These are phyloP conservation scores for Aspidiotus rigidus DNA, from an alignment of 2,888 invertebrate species.

Conservation along the genomic window DNA sequence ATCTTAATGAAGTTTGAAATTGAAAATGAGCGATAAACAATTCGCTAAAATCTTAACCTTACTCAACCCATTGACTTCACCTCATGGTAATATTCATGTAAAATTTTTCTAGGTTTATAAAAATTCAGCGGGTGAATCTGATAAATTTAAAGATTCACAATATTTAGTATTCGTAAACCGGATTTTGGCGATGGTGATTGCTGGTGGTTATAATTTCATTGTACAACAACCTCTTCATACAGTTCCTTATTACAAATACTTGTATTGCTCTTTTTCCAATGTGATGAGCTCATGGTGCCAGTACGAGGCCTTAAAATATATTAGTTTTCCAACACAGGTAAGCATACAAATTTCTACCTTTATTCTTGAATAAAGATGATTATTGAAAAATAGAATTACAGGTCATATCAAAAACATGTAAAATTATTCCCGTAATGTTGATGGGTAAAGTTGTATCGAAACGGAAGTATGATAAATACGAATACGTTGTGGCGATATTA, in stretches of 20 bases:
- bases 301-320: slow-evolving; percentile 96
- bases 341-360: slow-evolving; percentile 3
- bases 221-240: slow-evolving; percentile 57
- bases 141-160: slow-evolving; percentile 84
- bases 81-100: slow-evolving; percentile 5
- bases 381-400: slow-evolving; percentile 40
- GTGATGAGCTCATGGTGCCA: slow-evolving; percentile 99
- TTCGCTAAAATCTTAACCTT: not conserved
- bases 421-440: slow-evolving; percentile 95
- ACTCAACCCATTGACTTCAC: slow-evolving; percentile 2
- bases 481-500: slow-evolving; percentile 80
- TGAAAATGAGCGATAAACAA: not conserved
- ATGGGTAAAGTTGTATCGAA: slow-evolving; percentile 90
- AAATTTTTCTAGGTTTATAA: slow-evolving; percentile 52
- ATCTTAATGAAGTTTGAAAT: slow-evolving; percentile 8
- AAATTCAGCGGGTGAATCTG: slow-evolving; percentile 53
- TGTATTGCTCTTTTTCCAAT: slow-evolving; percentile 91
- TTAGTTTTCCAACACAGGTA: slow-evolving; percentile 95
- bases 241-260: slow-evolving; percentile 88
- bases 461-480: slow-evolving; percentile 76
- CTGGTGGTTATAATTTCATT: slow-evolving; percentile 54
- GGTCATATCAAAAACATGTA: slow-evolving; percentile 93
- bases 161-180: slow-evolving; percentile 94
- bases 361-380: not conserved
- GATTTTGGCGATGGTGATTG: slow-evolving; percentile 69